Percentiles rank a stretch among this genome's conserved stretches.
These are phyloP conservation scores for Melanostoma mellinum DNA, from an alignment of 2,888 invertebrate species.

Conservation along the genomic window DNA sequence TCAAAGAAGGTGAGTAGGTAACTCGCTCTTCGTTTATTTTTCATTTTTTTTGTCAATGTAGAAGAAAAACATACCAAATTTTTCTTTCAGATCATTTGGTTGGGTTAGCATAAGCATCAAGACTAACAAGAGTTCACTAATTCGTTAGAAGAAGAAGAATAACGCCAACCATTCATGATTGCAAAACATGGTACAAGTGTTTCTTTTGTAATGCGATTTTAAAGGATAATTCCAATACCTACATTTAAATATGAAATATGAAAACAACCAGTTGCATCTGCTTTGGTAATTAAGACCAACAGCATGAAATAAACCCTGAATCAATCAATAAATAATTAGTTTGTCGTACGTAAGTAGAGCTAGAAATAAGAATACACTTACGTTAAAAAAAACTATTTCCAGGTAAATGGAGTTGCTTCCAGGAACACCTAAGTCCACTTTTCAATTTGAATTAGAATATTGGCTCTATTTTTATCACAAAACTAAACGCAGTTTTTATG, in stretches of 20 bases:
- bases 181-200: too few species aligned
- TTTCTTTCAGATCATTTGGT: too few species aligned
- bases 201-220: too few species aligned
- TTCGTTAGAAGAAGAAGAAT: too few species aligned
- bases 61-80: too few species aligned
- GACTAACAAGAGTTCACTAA: too few species aligned
- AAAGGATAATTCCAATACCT: too few species aligned
- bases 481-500: slow-evolving; percentile 44
- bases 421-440: background rate
- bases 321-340: slow-evolving; percentile 8
- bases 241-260: background rate
- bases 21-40: too few species aligned
- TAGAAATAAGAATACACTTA: slow-evolving; percentile 25
- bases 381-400: slow-evolving; percentile 8
- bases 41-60: too few species aligned
- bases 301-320: background rate
- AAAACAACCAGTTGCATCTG: slow-evolving; percentile 1
- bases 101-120: too few species aligned
- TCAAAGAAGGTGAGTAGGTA: slow-evolving; percentile 1
- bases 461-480: slow-evolving; percentile 35
- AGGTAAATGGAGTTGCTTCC: background rate
- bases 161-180: too few species aligned
- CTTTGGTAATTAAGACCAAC: background rate
- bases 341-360: slow-evolving; percentile 14
- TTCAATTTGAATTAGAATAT: slow-evolving; percentile 5